phyloP scores from a whole-genome alignment of 2,113 vertebrate species.

The Myotis davidii region DNA sequence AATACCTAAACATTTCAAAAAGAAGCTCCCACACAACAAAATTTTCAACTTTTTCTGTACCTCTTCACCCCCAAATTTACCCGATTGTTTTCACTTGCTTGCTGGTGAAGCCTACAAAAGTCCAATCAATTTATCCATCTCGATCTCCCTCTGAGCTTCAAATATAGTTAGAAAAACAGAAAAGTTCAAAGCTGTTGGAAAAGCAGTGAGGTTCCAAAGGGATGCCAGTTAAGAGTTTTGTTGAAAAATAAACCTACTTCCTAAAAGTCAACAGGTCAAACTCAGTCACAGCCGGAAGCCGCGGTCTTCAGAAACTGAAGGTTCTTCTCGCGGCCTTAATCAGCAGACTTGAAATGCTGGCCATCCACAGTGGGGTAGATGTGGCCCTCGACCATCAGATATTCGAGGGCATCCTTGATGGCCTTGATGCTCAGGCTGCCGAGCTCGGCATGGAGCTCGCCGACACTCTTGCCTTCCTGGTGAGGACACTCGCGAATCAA shows the following conservation, averaged over 20 bases:
- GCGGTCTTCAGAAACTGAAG: background rate
- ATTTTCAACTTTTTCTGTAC: background rate
- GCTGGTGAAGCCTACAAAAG: background rate
- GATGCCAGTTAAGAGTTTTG: background rate
- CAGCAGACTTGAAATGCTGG: background rate
- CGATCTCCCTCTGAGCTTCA: background rate
- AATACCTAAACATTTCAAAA: background rate
- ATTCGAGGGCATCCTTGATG: background rate
- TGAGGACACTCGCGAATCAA: background rate
- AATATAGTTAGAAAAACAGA: constrained; percentile 9
- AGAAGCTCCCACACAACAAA: background rate
- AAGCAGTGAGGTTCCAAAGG: background rate
- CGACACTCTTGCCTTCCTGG: background rate
- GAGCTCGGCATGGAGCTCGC: background rate
- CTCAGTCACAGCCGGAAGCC: background rate
- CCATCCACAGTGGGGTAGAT: background rate
- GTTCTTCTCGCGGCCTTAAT: background rate
- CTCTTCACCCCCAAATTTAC: background rate
- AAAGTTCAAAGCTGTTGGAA: constrained; percentile 30
- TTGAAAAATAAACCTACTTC: constrained; percentile 27
- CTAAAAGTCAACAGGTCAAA: constrained; percentile 48
- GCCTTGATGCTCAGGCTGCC: background rate
- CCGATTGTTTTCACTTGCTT: background rate
- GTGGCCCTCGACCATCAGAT: background rate
- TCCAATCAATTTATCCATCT: background rate